A percentile compares a stretch with the other conserved stretches of the same genome.
Conservation (phyloP, 2,888 invertebrate genomes). For the Galeruca laticollis region DNA sequence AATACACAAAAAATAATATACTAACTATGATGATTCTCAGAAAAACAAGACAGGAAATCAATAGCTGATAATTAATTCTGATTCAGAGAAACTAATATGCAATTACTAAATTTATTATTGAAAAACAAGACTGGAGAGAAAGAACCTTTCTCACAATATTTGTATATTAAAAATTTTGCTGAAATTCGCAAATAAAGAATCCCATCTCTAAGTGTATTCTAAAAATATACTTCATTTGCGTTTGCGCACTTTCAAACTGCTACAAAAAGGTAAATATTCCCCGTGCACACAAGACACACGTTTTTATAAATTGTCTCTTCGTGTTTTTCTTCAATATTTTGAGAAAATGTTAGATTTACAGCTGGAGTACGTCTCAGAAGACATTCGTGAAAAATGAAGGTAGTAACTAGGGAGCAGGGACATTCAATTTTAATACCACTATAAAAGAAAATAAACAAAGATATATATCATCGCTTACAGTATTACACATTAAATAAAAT, state of each 20-base stretch:
- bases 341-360: constrained; percentile 56
- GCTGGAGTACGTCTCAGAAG: constrained; percentile 54
- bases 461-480: background rate
- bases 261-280: constrained; percentile 56
- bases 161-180: too few species aligned
- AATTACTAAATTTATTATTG: too few species aligned
- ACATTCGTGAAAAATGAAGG: constrained; percentile 39
- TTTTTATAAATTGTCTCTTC: constrained; percentile 58
- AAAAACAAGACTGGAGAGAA: too few species aligned
- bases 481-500: background rate
- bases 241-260: constrained; percentile 19
- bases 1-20: too few species aligned
- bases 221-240: background rate
- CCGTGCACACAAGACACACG: constrained; percentile 54
- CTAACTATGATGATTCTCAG: too few species aligned
- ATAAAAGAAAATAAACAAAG: background rate
- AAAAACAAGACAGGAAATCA: too few species aligned
- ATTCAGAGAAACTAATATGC: too few species aligned
- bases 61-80: too few species aligned
- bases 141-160: too few species aligned
- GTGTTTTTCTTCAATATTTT: constrained; percentile 54
- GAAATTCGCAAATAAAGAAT: too few species aligned
- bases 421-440: background rate
- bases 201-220: background rate
- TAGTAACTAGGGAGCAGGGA: background rate